Evolutionary conservation across 1,140 invertebrate genomes (phyloP).

Genomic region (Arion vulgaris): DNA sequence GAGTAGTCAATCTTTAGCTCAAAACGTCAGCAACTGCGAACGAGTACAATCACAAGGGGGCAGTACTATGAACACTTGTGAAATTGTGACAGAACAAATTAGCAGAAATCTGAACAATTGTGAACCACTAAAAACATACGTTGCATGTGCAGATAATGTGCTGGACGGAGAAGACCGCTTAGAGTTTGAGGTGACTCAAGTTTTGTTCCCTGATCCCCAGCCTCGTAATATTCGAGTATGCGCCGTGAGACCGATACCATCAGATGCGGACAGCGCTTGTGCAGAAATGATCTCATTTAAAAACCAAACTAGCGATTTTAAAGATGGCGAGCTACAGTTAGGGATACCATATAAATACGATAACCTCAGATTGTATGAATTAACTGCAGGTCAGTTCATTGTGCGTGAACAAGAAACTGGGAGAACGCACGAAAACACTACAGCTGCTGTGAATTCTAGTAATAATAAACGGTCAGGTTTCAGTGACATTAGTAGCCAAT

Average conservation of each 20-base stretch:
- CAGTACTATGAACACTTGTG: neutral
- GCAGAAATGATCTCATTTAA: neutral
- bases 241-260: neutral
- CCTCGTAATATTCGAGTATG: neutral
- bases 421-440: neutral
- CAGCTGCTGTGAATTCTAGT: neutral
- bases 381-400: neutral
- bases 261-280: neutral
- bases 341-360: neutral
- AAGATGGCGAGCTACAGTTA: neutral
- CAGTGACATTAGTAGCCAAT: neutral
- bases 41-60: neutral
- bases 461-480: neutral
- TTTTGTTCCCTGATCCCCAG: neutral
- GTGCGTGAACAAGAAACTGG: neutral
- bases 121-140: neutral
- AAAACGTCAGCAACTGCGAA: neutral
- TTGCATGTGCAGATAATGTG: neutral
- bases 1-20: neutral
- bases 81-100: neutral
- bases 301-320: neutral
- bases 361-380: neutral
- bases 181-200: conserved; percentile 1
- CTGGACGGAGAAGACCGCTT: neutral
- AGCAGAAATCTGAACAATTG: conserved; percentile 3